These are phyloP conservation scores for Rhingia rostrata DNA, from an alignment of 2,888 invertebrate genomes.

Conservation along the genomic window DNA sequence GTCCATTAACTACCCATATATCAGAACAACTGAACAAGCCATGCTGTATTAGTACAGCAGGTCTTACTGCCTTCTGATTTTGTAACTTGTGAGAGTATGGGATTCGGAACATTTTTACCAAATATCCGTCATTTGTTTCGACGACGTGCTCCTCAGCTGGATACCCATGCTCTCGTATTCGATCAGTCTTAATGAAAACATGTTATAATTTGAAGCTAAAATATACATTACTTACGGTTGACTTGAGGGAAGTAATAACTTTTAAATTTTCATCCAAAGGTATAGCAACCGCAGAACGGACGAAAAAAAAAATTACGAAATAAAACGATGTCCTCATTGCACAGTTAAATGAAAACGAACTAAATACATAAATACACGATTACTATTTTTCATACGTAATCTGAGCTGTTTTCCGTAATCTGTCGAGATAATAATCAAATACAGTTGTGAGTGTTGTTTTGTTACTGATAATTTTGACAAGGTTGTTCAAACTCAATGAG, in stretches of 20 bases:
- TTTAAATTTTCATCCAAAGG: constrained; percentile 6
- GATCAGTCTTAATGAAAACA: constrained; percentile 74
- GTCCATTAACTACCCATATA: constrained; percentile 78
- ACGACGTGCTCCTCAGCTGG: constrained; percentile 86
- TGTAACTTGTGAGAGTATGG: constrained; percentile 78
- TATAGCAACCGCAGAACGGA: not conserved
- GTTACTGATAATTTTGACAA: no score
- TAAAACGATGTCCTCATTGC: not conserved
- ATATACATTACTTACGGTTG: constrained; percentile 21
- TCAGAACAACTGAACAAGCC: constrained; percentile 79
- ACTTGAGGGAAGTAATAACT: constrained; percentile 20
- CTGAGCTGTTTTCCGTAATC: no score
- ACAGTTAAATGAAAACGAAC: no score
- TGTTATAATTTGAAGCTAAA: not conserved
- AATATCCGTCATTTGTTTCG: constrained; percentile 78
- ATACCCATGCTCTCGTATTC: constrained; percentile 84
- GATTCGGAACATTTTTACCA: constrained; percentile 79
- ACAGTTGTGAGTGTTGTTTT: no score
- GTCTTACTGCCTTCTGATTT: constrained; percentile 68
- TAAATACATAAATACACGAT: no score
- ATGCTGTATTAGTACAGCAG: constrained; percentile 84
- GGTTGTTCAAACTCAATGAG: no score
- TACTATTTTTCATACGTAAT: not conserved
- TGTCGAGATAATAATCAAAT: no score
- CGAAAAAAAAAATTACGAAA: not conserved